These are phyloP conservation scores for Willisornis vidua DNA, from an alignment of 2,113 vertebrate species.

Conservation along the genomic window DNA sequence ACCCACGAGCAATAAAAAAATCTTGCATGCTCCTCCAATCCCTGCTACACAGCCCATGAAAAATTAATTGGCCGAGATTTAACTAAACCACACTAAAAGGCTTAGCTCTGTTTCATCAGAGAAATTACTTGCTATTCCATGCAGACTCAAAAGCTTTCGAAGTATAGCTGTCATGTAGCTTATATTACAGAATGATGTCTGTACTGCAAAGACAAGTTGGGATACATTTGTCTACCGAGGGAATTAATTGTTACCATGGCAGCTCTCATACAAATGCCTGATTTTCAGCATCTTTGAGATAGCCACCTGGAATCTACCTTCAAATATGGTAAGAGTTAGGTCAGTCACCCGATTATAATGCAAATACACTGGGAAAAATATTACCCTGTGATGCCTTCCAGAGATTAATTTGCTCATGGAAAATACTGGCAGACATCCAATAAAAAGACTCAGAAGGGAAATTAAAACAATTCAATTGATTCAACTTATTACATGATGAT, in stretches of 20 bases:
- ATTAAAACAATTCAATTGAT: neutral
- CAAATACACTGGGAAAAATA: neutral
- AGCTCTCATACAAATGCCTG: neutral
- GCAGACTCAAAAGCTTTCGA: slow-evolving; percentile 5
- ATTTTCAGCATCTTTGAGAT: slow-evolving; percentile 2
- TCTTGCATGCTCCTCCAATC: neutral
- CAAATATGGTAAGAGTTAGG: neutral
- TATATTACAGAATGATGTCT: neutral
- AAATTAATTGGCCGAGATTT: slow-evolving; percentile 39
- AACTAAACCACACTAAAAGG: neutral
- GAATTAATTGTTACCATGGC: neutral
- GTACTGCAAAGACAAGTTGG: neutral
- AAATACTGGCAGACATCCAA: neutral
- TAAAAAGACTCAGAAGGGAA: neutral
- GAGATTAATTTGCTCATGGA: neutral
- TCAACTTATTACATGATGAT: neutral
- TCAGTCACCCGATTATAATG: neutral
- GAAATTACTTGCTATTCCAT: neutral
- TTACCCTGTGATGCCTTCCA: neutral
- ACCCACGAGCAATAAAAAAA: neutral
- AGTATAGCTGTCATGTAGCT: neutral
- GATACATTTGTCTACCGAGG: neutral
- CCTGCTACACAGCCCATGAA: neutral
- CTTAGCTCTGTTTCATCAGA: neutral
- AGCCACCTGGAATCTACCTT: neutral